These are phyloP conservation scores for Phaenicophaeus curvirostris DNA, from an alignment of 2,797 vertebrate genomes.

Conservation along the genomic window DNA sequence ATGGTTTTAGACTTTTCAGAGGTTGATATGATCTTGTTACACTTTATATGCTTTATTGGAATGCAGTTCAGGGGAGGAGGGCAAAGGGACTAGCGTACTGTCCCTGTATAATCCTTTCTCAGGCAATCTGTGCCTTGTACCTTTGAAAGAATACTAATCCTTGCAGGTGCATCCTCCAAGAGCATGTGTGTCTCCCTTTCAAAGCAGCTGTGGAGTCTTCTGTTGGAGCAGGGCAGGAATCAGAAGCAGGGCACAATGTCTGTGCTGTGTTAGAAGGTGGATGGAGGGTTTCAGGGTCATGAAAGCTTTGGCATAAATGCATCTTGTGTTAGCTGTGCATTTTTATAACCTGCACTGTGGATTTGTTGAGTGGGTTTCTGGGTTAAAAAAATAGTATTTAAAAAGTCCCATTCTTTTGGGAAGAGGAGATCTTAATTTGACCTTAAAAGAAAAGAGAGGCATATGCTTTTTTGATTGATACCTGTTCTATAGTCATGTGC, in stretches of 20 bases:
- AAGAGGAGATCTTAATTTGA: not conserved
- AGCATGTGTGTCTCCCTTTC: not conserved
- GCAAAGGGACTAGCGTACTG: not conserved
- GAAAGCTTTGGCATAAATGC: not conserved
- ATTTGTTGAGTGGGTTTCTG: not conserved
- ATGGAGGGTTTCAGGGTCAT: not conserved
- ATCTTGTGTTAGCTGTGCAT: not conserved
- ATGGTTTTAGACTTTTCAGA: not conserved
- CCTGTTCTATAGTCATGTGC: not conserved
- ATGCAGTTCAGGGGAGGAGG: not conserved
- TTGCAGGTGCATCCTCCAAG: constrained; percentile 6
- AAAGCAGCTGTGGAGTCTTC: not conserved
- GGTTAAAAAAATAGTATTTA: not conserved
- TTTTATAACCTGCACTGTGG: not conserved
- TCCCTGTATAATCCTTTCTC: constrained; percentile 41
- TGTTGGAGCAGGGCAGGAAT: not conserved
- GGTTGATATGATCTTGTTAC: not conserved
- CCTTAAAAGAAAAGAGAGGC: not conserved
- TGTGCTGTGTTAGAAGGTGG: not conserved
- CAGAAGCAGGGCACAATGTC: not conserved
- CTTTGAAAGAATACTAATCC: constrained; percentile 41
- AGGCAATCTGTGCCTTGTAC: constrained; percentile 16
- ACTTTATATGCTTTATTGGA: not conserved
- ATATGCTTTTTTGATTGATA: not conserved
- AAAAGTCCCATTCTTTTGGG: not conserved